These are phyloP conservation scores for Apodemia zela DNA, from an alignment of 2,888 invertebrate genomes.

Conservation along the genomic window DNA sequence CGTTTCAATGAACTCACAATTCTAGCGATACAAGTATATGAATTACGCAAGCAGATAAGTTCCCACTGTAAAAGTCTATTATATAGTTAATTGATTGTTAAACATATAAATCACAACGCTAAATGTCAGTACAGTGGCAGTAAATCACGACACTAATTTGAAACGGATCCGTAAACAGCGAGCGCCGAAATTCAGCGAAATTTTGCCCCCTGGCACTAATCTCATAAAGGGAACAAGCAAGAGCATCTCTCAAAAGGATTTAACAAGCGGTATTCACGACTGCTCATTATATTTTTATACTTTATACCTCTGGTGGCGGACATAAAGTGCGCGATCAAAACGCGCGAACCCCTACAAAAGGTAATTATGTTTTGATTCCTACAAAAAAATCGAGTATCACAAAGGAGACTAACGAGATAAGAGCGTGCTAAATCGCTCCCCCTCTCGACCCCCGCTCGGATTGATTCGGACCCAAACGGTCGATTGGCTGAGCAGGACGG, in stretches of 20 bases:
- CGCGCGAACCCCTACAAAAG: conserved; percentile 79
- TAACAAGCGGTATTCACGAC: conserved; percentile 75
- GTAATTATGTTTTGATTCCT: conserved; percentile 81
- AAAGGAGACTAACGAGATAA: conserved; percentile 81
- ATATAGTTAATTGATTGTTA: conserved; percentile 24
- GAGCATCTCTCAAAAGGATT: conserved; percentile 73
- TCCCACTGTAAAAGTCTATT: conserved; percentile 4
- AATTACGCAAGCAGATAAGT: conserved; percentile 7
- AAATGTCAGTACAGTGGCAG: conserved; percentile 53
- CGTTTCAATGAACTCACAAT: neutral
- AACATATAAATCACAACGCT: conserved; percentile 53
- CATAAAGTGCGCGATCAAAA: conserved; percentile 78
- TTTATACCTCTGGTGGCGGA: conserved; percentile 66
- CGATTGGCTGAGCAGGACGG: conserved; percentile 72
- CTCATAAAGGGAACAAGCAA: conserved; percentile 61
- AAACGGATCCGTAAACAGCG: conserved; percentile 62
- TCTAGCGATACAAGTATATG: neutral
- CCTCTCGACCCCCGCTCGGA: conserved; percentile 67
- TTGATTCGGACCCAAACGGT: conserved; percentile 67
- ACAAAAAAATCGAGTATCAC: conserved; percentile 77
- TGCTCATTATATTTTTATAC: conserved; percentile 80
- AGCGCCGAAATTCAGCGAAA: conserved; percentile 50
- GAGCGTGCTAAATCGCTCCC: conserved; percentile 78
- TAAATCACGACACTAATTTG: conserved; percentile 74
- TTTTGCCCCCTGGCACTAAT: conserved; percentile 53